phyloP scores from a whole-genome alignment of 2,888 invertebrate genomes.

The Synergus japonicus region DNA sequence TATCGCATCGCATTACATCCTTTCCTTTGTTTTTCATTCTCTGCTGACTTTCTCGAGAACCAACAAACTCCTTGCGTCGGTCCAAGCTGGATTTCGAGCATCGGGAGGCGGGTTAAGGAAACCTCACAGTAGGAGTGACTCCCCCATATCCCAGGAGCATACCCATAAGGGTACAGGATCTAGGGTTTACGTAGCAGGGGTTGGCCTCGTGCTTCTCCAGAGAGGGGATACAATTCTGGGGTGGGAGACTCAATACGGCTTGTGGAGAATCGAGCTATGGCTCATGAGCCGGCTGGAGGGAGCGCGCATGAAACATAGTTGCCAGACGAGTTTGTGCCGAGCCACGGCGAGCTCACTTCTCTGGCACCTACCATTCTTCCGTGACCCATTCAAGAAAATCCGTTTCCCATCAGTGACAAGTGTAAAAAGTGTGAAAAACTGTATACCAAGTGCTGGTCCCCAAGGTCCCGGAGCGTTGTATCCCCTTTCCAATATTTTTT shows the following conservation, averaged over 20 bases:
- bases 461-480: not conserved
- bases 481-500: not conserved
- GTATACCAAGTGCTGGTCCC: not conserved
- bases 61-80: slow-evolving; percentile 45
- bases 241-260: slow-evolving; percentile 59
- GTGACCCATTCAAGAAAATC: slow-evolving; percentile 1
- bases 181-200: slow-evolving; percentile 70
- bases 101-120: slow-evolving; percentile 71
- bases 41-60: slow-evolving; percentile 31
- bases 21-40: slow-evolving; percentile 12
- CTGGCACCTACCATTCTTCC: slow-evolving; percentile 4
- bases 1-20: slow-evolving; percentile 6
- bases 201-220: slow-evolving; percentile 68
- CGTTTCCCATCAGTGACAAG: not conserved
- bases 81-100: slow-evolving; percentile 51
- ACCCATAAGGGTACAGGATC: slow-evolving; percentile 67
- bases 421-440: slow-evolving; percentile 3
- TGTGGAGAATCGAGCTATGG: slow-evolving; percentile 55
- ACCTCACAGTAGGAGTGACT: slow-evolving; percentile 74
- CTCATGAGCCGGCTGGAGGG: slow-evolving; percentile 59
- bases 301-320: slow-evolving; percentile 65
- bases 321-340: slow-evolving; percentile 76
- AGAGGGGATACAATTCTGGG: slow-evolving; percentile 61
- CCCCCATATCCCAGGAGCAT: slow-evolving; percentile 65
- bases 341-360: slow-evolving; percentile 62